These are phyloP conservation scores for Ailuropoda melanoleuca DNA, from an alignment of 2,113 vertebrate species.

Conservation along the genomic window DNA sequence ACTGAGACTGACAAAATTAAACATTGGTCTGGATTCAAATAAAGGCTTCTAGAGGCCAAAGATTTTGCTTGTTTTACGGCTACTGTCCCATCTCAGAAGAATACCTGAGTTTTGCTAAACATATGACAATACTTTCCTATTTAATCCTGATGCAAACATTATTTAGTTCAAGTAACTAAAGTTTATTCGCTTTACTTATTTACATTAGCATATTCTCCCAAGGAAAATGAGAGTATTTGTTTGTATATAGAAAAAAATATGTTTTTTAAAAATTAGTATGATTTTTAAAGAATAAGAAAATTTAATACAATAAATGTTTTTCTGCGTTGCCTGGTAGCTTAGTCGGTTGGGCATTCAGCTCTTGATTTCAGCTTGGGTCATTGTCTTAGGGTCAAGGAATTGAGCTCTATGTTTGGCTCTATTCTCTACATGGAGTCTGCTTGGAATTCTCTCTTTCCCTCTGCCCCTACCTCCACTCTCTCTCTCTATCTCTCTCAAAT, in stretches of 20 bases:
- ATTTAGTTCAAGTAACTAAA: not conserved
- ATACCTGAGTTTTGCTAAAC: not conserved
- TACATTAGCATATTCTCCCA: not conserved
- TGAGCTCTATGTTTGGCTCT: not conserved
- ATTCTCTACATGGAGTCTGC: not conserved
- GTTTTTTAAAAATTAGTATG: not conserved
- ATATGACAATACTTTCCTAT: not conserved
- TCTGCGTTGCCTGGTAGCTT: not conserved
- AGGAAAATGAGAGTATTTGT: not conserved
- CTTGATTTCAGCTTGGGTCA: not conserved
- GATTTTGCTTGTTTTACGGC: not conserved
- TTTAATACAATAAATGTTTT: not conserved
- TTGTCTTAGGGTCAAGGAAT: not conserved
- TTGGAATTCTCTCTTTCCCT: not conserved
- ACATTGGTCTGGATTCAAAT: not conserved
- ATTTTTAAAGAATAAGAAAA: not conserved
- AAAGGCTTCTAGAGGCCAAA: too few species aligned
- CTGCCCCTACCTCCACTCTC: not conserved
- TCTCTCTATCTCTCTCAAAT: not conserved
- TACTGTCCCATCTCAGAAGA: not conserved
- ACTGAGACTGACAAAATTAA: not conserved
- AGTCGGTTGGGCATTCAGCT: not conserved
- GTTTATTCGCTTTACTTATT: not conserved
- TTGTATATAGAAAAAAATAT: not conserved
- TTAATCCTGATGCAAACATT: not conserved